Evolutionary conservation across 1,140 invertebrate genomes (phyloP).

Genomic region (Aricia agestis): DNA sequence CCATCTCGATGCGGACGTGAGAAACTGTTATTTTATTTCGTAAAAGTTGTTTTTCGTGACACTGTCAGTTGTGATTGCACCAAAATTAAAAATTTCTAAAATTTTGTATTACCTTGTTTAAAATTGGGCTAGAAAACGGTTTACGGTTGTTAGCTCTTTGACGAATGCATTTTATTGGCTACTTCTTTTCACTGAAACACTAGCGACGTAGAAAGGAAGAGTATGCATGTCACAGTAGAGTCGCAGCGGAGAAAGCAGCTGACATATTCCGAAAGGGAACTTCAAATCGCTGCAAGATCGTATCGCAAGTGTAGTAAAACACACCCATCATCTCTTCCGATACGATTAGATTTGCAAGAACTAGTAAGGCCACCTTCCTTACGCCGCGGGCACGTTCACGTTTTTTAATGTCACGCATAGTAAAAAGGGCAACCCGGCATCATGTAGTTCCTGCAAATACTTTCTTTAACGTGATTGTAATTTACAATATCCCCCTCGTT

Average conservation of each 20-base stretch:
- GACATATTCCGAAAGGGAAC: conserved; percentile 65
- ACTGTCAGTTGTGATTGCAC: conserved; percentile 26
- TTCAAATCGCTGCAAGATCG: conserved; percentile 45
- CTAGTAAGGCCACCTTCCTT: conserved; percentile 57
- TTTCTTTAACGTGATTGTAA: conserved; percentile 34
- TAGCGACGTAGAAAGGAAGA: conserved; percentile 68
- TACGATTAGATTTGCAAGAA: conserved; percentile 37
- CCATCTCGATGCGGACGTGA: conserved; percentile 64
- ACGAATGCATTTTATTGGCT: not conserved
- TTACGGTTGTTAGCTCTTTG: not conserved
- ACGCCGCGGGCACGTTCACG: conserved; percentile 32
- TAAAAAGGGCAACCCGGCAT: conserved; percentile 32
- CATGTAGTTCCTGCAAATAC: conserved; percentile 31
- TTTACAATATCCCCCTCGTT: conserved; percentile 18
- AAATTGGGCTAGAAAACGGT: not conserved
- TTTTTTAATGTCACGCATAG: conserved; percentile 41
- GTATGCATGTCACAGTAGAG: conserved; percentile 53
- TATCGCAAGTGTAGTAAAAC: conserved; percentile 28
- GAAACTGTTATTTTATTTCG: conserved; percentile 64
- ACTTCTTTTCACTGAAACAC: conserved; percentile 19
- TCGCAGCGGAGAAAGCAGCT: conserved; percentile 62
- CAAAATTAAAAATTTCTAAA: not conserved
- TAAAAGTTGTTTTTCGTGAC: conserved; percentile 39
- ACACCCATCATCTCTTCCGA: conserved; percentile 44
- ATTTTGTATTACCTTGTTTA: conserved; percentile 13